Base-by-base conservation (phyloP, 1,140 invertebrate genomes). In the Cyclina sinensis region DNA sequence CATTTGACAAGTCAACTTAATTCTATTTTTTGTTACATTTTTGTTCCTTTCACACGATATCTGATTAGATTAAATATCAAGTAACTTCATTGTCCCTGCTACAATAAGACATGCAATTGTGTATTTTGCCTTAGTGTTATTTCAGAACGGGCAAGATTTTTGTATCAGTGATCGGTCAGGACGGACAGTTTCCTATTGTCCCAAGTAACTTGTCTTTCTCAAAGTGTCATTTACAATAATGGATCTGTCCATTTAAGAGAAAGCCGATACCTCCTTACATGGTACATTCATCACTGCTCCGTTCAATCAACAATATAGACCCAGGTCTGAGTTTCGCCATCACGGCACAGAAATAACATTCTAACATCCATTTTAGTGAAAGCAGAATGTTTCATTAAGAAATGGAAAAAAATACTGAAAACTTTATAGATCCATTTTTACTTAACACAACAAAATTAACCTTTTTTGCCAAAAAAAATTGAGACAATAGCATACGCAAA, bases 41-140 rank as follows among this genome's bases (percentile, higher is more conserved):
- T 78, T 78, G 74, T 78, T 78, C 27, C 74, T 78, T 78, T 78
- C 74, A 78, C 74, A 78, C 74, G 74, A 78, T 35, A 78, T 78
- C 46, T 51, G 74, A 51, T 51, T 51, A 35, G 48, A 51, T 78
- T 78, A 78, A 78, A 48, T 12, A 78, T 78, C 74, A 54, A 51
- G 48, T 30, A 54, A 78, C 46, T 35, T 37, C 43, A 78, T 51
- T 78, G 74, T 78, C 14, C 74, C 32, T 57, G 46, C n/a, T n/a
- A 54, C 32, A 54, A 54, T 54, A 54, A 78, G 27, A 78, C 74
- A 78, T 78, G 74, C 74, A 78, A 78, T 78, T 54, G 74, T 78
- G 48, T 78, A 54, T 78, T 78, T 78, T 78, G 48, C 74, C 24
- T 24, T 48, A 30, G 11, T 35, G 46, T 51, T 46, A 54, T 78